phyloP scores from a whole-genome alignment of 2,888 invertebrate species.

The Zhengitettix transpicula region DNA sequence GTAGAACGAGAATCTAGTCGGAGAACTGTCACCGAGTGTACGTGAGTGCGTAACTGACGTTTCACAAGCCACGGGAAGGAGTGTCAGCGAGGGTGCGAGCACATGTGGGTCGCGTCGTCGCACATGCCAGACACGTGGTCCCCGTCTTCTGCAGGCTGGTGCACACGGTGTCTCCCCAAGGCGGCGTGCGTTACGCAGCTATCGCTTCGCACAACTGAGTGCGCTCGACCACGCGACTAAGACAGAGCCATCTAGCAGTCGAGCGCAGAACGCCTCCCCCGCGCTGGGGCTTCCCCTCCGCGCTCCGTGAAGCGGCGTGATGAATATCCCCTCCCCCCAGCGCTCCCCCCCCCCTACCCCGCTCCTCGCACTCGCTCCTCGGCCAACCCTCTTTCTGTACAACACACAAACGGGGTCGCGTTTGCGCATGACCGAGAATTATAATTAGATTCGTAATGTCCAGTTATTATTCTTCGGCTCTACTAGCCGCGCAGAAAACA shows the following conservation, averaged over 20 bases:
- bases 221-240: not conserved
- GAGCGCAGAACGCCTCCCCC: not conserved
- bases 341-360: not conserved
- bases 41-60: not conserved
- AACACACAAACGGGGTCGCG: conserved; percentile 5
- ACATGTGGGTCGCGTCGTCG: not conserved
- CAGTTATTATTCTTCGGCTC: conserved; percentile 20
- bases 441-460: conserved; percentile 36
- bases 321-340: not conserved
- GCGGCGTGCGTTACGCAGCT: not conserved
- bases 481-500: conserved; percentile 8
- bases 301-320: not conserved
- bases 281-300: not conserved
- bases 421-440: conserved; percentile 20
- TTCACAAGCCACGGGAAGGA: not conserved
- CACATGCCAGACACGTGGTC: not conserved
- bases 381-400: conserved; percentile 2
- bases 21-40: not conserved
- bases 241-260: not conserved
- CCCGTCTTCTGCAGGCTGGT: not conserved
- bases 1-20: not conserved
- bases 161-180: no score
- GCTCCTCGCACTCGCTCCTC: not conserved
- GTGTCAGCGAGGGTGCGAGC: not conserved
- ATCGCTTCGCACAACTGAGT: not conserved